Base-by-base conservation (phyloP, 2,113 vertebrate genomes). In the Tragelaphus imberbis region DNA sequence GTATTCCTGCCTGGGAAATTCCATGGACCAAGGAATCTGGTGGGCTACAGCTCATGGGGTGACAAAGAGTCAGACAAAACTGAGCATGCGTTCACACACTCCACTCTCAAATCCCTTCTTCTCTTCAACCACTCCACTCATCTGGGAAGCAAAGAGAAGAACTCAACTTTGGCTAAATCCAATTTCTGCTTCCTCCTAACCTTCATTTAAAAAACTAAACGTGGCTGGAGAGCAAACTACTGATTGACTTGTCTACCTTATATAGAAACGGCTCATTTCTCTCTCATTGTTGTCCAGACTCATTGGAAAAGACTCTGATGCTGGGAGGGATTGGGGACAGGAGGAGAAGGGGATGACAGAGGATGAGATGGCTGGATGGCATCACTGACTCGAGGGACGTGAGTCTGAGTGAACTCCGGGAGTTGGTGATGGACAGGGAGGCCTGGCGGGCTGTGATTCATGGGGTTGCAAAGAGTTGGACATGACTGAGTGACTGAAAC, bases 61-160 rank as follows among this genome's bases (percentile, higher is more conserved):
- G 19, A 21, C 71, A 44, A 75, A 75, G 71, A 44, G 36, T 75
- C 68, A 6, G 36, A 75, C 11, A 44, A 0, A 23, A 14, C 71
- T 44, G 71, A 25, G 71, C 36, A 75, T 0, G 1, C 0, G 0
- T 21, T 40, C 71, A 44, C 11, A 44, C 12, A 27, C 47, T n/a
- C 68, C 4, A 5, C 33, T 90, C 36, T 88, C 53, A 53, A 71
- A n/a, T 53, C 6, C 33, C 30, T 36, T 25, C 21, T 77, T 59
- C 19, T 77, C 17, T 75, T 27, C 17, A 2, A 58, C 2, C 19
- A 65, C 27, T 25, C 10, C 27, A 77, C 15, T 71, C 36, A 55
- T 68, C 28, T 27, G 9, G 68, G 47, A 56, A 30, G 33, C 2
- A 55, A 14, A 55, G 61, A 79, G 65, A 85, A 47, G 1, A 44